Base-by-base conservation (phyloP, 2,888 invertebrate genomes). In the Meta bourneti region DNA sequence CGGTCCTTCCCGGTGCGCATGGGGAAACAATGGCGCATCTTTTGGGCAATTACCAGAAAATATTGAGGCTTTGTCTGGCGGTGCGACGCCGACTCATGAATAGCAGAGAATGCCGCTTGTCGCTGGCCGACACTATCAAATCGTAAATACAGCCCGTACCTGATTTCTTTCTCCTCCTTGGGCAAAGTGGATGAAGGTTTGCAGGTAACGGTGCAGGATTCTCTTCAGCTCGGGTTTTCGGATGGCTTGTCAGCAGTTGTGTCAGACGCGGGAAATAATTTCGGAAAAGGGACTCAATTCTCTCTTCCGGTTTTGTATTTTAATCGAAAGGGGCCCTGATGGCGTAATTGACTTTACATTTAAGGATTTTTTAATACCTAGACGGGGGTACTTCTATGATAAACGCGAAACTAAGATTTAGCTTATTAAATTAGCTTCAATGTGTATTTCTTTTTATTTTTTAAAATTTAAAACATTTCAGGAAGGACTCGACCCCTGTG, bases 51-150 rank as follows among this genome's bases (percentile, higher is more conserved):
- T 90, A 80, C 81, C 19, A 77, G 72, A 91, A 87, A 87, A 91
- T 91, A 91, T 83, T 77, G 87, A 77, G 82, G 54, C 91, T 91
- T 91, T 91, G 91, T 91, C 91, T 87, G 85, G 20, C 34, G 16
- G 75, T 34, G 70, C 6, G 61, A 69, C 69, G 87, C 91, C 91
- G 83, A 20, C 77, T 91, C 91, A 87, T 91, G 91, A 91, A 91
- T 91, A 91, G 6, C 34, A 87, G 34, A 86, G 71, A 82, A 51
- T 20, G 69, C 77, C 87, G 83, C n/a, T n/a, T n/a, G n/a, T n/a
- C n/a, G n/a, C n/a, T n/a, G n/a, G n/a, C 80, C 71, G 81, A 54
- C 61, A 79, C 78, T 85, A 83, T 83, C 83, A 75, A 81, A 88
- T 88, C 88, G 71, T 88, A 88, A 88, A 88, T 88, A 81, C 81